These are phyloP conservation scores for Watersipora subatra DNA, from an alignment of 1,140 invertebrate species.

Conservation along the genomic window DNA sequence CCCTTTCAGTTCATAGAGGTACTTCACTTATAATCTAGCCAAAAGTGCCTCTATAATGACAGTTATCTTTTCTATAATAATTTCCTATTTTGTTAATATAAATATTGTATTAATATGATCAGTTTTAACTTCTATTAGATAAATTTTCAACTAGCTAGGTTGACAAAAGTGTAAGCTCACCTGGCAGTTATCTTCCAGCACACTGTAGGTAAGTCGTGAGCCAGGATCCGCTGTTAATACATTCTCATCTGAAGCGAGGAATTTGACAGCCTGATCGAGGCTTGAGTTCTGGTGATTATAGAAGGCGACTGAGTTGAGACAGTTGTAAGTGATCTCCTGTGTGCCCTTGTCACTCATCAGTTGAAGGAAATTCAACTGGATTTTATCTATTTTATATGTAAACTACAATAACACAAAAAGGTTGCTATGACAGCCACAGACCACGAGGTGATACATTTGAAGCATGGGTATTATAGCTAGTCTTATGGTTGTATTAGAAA, in stretches of 20 bases:
- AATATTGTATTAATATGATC: too few species aligned
- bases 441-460: too few species aligned
- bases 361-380: constrained; percentile 1
- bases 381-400: background rate
- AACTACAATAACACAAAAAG: background rate
- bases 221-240: background rate
- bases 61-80: too few species aligned
- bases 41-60: too few species aligned
- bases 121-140: too few species aligned
- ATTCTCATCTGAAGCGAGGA: background rate
- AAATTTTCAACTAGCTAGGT: too few species aligned
- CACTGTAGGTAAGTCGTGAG: background rate
- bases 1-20: too few species aligned
- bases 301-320: background rate
- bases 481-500: too few species aligned
- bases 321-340: background rate
- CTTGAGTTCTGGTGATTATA: background rate
- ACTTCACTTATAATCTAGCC: too few species aligned
- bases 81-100: too few species aligned
- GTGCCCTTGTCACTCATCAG: background rate
- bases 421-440: background rate
- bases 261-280: background rate
- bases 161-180: background rate
- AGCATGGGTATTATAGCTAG: too few species aligned
- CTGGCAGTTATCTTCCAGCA: background rate